Conservation (phyloP, 2,113 vertebrate species). For the Vidua chalybeata region DNA sequence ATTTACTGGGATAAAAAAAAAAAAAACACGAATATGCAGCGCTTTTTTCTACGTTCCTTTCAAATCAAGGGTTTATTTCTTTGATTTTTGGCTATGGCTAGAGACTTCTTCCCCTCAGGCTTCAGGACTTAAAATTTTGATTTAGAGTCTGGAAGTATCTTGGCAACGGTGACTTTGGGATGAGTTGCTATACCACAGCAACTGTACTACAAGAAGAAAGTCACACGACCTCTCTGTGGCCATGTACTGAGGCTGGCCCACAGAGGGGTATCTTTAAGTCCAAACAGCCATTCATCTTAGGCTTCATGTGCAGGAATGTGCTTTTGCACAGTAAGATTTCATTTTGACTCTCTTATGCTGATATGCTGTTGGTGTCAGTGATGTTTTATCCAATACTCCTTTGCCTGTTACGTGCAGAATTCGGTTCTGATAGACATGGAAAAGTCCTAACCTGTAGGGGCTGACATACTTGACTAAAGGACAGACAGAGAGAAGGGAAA, state of each 20-base stretch:
- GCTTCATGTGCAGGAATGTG: slow-evolving; percentile 16
- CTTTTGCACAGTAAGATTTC: not conserved
- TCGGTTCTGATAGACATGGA: not conserved
- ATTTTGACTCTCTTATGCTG: not conserved
- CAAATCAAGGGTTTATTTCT: slow-evolving; percentile 33
- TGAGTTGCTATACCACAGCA: not conserved
- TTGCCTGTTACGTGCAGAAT: not conserved
- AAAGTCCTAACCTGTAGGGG: not conserved
- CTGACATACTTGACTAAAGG: not conserved
- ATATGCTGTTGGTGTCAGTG: not conserved
- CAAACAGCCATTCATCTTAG: slow-evolving; percentile 42
- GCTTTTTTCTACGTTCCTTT: not conserved
- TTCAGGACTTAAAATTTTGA: slow-evolving; percentile 14
- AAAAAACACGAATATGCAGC: not conserved
- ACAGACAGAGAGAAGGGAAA: not conserved
- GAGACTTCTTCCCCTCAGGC: not conserved
- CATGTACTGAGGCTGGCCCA: slow-evolving; percentile 29
- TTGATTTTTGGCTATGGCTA: slow-evolving; percentile 13
- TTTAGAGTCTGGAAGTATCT: not conserved
- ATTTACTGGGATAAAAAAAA: not conserved
- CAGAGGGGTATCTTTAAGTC: slow-evolving; percentile 3
- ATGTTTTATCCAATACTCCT: not conserved
- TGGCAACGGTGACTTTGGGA: not conserved
- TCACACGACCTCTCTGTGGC: not conserved
- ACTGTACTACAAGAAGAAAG: not conserved